These are phyloP conservation scores for Falco cherrug DNA, from an alignment of 2,797 vertebrate species.

Conservation along the genomic window DNA sequence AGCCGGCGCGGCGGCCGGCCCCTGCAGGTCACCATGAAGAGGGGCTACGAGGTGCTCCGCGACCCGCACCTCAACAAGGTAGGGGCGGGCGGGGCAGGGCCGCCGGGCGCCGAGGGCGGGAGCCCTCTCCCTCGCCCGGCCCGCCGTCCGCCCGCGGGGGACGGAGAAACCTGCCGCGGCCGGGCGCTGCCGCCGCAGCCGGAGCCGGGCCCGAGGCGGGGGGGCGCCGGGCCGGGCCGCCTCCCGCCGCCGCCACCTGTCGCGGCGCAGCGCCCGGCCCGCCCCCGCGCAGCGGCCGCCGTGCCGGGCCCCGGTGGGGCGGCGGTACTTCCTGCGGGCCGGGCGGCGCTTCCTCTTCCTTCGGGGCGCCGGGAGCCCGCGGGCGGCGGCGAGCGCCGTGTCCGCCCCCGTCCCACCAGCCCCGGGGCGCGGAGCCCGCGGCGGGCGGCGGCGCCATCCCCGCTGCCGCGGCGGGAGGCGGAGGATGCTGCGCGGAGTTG, in stretches of 20 bases:
- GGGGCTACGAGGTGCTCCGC: constrained; percentile 89
- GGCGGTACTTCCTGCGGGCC: not conserved
- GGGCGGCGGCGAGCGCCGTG: not conserved
- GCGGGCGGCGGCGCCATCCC: not conserved
- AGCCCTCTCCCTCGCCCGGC: not conserved
- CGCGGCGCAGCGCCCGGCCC: not conserved
- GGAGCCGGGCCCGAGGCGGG: not conserved
- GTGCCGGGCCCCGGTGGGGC: not conserved
- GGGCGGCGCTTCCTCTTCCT: constrained; percentile 6
- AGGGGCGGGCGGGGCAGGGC: not conserved
- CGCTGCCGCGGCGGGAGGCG: not conserved
- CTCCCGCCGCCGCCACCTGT: not conserved
- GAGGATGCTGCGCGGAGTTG: not conserved
- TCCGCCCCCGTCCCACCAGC: fast-evolving
- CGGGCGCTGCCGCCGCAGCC: not conserved
- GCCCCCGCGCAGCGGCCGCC: not conserved
- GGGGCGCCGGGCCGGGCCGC: not conserved
- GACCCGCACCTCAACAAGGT: constrained; percentile 93
- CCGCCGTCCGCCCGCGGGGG: not conserved
- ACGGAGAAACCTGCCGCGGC: not conserved
- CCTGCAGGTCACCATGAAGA: constrained; percentile 81
- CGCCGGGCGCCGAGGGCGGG: not conserved
- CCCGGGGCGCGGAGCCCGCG: not conserved
- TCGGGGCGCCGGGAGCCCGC: not conserved
- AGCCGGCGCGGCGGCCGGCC: constrained; percentile 11